A percentile compares a stretch with the other conserved stretches of the same genome.
phyloP scores from a whole-genome alignment of 92 coral and sea anemone species.

The Paragorgia papillata region DNA sequence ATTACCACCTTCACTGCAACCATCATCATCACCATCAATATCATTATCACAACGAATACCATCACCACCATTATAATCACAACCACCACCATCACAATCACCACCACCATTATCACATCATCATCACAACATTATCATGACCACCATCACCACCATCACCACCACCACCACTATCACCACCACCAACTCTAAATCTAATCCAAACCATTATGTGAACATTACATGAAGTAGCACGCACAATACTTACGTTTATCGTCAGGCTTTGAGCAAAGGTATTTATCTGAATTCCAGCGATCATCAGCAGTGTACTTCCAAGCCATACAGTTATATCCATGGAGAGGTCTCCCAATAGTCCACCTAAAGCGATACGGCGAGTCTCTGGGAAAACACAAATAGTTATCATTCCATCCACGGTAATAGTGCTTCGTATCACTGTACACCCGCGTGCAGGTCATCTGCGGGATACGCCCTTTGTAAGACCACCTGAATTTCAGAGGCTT shows the following conservation, averaged over 20 bases:
- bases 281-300: conserved; percentile 6
- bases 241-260: conserved; percentile 29
- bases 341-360: conserved; percentile 53
- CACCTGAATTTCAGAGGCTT: conserved; percentile 60
- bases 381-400: conserved; percentile 72
- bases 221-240: too few relatives aligned
- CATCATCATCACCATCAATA: too few relatives aligned
- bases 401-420: conserved; percentile 51
- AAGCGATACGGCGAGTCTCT: conserved; percentile 56
- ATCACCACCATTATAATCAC: too few relatives aligned
- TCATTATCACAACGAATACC: too few relatives aligned
- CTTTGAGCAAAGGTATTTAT: conserved; percentile 14
- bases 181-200: too few relatives aligned
- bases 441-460: conserved; percentile 58
- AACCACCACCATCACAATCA: too few relatives aligned
- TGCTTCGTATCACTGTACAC: conserved; percentile 47
- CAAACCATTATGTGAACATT: too few relatives aligned
- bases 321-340: conserved; percentile 45
- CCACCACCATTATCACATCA: too few relatives aligned
- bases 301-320: conserved; percentile 43
- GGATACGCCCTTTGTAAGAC: conserved; percentile 60
- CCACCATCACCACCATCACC: too few relatives aligned
- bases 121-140: too few relatives aligned
- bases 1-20: too few relatives aligned
- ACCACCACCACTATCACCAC: too few relatives aligned